These are phyloP conservation scores for Ondatra zibethicus DNA, from an alignment of 2,113 vertebrate species.

Conservation along the genomic window DNA sequence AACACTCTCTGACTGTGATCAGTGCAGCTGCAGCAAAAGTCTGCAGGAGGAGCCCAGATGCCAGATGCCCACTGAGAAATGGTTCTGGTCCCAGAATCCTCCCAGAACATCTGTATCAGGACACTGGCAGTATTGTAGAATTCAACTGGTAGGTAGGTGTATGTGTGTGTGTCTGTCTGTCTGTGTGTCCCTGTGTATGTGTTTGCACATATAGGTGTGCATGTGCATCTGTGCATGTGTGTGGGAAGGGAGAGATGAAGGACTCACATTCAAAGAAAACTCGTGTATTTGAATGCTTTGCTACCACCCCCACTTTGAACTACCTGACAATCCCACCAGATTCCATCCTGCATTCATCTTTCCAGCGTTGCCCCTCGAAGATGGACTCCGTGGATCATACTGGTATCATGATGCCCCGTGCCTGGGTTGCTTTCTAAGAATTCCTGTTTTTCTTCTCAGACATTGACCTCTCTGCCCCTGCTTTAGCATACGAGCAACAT, in stretches of 20 bases:
- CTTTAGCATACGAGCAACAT: background rate
- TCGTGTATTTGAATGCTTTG: background rate
- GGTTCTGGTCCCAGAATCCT: background rate
- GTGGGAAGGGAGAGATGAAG: too few species aligned
- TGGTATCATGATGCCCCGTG: background rate
- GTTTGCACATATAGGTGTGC: background rate
- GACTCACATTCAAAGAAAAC: background rate
- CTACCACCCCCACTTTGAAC: background rate
- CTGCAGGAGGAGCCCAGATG: too few species aligned
- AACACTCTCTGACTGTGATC: background rate
- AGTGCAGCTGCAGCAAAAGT: background rate
- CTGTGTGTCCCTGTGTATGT: background rate
- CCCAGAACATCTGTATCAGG: background rate
- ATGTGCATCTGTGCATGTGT: background rate
- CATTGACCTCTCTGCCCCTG: background rate
- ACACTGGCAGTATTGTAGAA: background rate
- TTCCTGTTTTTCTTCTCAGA: background rate
- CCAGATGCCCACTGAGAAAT: background rate
- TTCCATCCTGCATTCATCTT: background rate
- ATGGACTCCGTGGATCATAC: background rate
- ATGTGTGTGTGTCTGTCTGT: background rate
- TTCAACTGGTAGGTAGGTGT: background rate
- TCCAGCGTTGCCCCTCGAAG: background rate
- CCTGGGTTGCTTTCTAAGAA: background rate
- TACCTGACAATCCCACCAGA: background rate